Evolutionary conservation across 2,888 invertebrate genomes (phyloP), one percentile per base, ranked within the genome.

Genomic region (Smittia sp.): DNA sequence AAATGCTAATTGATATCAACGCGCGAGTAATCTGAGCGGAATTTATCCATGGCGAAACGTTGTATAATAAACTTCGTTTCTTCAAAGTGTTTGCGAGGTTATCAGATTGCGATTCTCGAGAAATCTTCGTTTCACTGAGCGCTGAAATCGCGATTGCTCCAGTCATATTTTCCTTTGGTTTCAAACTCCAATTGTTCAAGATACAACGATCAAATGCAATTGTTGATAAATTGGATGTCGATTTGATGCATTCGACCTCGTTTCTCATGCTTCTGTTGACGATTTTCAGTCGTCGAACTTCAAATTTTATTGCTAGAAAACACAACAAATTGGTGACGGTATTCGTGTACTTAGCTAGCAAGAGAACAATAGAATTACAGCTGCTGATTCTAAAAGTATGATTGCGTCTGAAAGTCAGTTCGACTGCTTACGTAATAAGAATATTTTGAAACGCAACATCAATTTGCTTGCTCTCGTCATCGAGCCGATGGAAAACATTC

Each of bases 291-390:
- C n/a, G n/a, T n/a, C n/a, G n/a, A n/a, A n/a, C n/a, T n/a, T n/a
- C n/a, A n/a, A n/a, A n/a, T n/a, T n/a, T n/a, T n/a, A n/a, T n/a
- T n/a, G n/a, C n/a, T n/a, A n/a, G n/a, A n/a, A n/a, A n/a, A n/a
- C 22, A 22, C 58, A 58, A 58, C 58, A 58, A 58, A 58, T n/a
- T n/a, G n/a, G 58, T 22, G 18, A 58, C 9, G 22, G 3, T 58
- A 38, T 4, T 20, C n/a, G 58, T 20, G 7, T 58, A 58, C 18
- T 58, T 58, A 22, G 18, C 18, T 22, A 58, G 58, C 22, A 13
- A 13, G 3, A 22, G 22, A 58, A 58, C 58, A 58, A 58, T 58
- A 58, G 58, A 58, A 58, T 58, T 58, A 58, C 58, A 58, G n/a
- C 1, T 6, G 18, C n/a, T 58, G 58, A 58, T 58, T 46, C 46